Conservation (phyloP, 2,888 invertebrate genomes). For the Pyrrhosoma nymphula region DNA sequence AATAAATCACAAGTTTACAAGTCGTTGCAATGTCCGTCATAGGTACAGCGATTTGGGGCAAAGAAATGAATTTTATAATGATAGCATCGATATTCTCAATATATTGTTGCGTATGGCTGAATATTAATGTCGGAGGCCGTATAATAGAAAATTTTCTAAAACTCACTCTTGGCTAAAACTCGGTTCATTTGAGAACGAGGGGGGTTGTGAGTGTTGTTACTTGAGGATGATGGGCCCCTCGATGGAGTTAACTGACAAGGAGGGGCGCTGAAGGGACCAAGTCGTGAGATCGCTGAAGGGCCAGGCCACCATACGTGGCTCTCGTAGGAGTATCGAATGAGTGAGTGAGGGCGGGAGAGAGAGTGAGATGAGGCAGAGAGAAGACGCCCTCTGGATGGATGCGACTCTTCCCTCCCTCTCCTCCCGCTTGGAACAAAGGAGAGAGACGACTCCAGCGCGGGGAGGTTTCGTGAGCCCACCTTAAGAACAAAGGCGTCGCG, state of each 20-base stretch:
- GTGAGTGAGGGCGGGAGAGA: neutral
- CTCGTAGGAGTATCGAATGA: neutral
- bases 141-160: no score
- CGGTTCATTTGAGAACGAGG: no score
- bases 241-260: neutral
- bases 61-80: no score
- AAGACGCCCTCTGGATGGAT: neutral
- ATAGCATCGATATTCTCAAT: no score
- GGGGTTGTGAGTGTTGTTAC: no score
- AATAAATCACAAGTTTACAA: no score
- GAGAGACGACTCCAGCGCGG: neutral
- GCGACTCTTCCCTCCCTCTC: neutral
- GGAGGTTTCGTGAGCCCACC: neutral
- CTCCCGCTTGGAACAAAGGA: slow-evolving; percentile 7
- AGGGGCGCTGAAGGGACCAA: neutral
- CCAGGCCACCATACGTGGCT: neutral
- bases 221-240: no score
- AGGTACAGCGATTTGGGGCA: no score
- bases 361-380: neutral
- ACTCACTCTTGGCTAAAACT: no score
- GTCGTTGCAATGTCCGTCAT: no score
- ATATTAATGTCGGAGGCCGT: no score
- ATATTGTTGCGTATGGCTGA: no score
- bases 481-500: neutral
- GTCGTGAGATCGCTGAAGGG: neutral